These are phyloP conservation scores for Centroberyx gerrardi DNA, from an alignment of 2,797 vertebrate genomes.

Conservation along the genomic window DNA sequence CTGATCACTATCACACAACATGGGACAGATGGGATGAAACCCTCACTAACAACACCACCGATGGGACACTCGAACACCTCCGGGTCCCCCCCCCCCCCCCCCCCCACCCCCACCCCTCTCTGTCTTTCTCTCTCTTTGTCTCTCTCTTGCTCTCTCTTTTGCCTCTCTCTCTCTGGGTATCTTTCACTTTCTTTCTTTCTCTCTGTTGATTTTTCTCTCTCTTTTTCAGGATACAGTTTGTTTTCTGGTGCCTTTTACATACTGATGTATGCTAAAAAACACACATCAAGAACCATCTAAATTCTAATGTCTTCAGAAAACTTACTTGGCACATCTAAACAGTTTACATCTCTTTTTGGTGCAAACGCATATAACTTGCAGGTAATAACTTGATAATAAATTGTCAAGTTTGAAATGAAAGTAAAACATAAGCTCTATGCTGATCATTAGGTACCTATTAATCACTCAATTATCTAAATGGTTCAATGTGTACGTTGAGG, in stretches of 20 bases:
- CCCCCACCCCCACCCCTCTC: constrained; percentile 12
- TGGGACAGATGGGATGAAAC: constrained; percentile 72
- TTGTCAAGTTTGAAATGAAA: constrained; percentile 78
- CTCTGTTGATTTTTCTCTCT: neutral
- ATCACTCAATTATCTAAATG: constrained; percentile 86
- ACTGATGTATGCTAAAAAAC: constrained; percentile 15
- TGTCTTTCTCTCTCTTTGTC: constrained; percentile 10
- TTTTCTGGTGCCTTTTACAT: constrained; percentile 28
- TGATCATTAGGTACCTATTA: constrained; percentile 86
- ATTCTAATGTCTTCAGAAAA: constrained; percentile 23
- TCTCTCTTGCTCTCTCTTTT: neutral
- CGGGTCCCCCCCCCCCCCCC: neutral
- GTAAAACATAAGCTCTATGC: constrained; percentile 81
- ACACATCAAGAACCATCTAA: constrained; percentile 15
- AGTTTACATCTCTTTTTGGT: constrained; percentile 33
- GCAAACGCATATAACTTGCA: constrained; percentile 49
- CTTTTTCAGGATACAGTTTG: neutral
- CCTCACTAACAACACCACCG: constrained; percentile 64
- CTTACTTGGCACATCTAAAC: constrained; percentile 10
- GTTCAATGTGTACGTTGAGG: constrained; percentile 62
- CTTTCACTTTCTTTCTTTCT: neutral
- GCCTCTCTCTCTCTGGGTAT: neutral
- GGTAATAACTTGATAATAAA: constrained; percentile 72
- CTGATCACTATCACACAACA: constrained; percentile 81
- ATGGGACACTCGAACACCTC: constrained; percentile 56